Evolutionary conservation across 2,113 vertebrate species (phyloP).

Genomic region (Bettongia penicillata): DNA sequence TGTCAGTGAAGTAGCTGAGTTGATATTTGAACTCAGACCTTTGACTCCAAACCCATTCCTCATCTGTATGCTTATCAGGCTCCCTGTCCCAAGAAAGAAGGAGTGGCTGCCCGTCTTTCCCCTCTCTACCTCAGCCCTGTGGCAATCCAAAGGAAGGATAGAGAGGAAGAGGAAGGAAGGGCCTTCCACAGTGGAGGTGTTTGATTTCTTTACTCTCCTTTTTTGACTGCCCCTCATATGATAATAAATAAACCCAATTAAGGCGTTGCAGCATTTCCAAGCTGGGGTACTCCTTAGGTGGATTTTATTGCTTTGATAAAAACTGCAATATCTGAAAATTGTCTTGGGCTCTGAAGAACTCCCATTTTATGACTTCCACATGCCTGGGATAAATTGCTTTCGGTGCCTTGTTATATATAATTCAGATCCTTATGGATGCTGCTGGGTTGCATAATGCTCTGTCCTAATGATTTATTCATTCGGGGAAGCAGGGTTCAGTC

Average conservation of each 20-base stretch:
- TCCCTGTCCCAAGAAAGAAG: neutral
- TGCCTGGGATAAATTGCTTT: slow-evolving; percentile 65
- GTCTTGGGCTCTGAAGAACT: neutral
- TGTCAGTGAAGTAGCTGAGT: neutral
- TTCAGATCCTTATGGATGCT: slow-evolving; percentile 43
- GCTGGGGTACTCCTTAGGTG: slow-evolving; percentile 9
- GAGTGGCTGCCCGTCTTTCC: neutral
- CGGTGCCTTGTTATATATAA: slow-evolving; percentile 70
- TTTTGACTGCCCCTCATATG: neutral
- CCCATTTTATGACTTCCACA: slow-evolving; percentile 37
- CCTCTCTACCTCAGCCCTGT: neutral
- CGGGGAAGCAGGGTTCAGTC: slow-evolving; percentile 18
- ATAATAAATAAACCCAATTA: slow-evolving; percentile 27
- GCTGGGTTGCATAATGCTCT: neutral
- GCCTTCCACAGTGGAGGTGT: neutral
- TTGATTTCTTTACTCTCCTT: neutral
- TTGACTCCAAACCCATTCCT: neutral
- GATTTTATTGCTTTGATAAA: slow-evolving; percentile 68
- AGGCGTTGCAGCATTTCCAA: neutral
- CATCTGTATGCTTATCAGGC: neutral
- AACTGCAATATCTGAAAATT: slow-evolving; percentile 58
- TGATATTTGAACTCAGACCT: neutral
- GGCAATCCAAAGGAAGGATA: neutral
- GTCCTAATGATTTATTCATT: slow-evolving; percentile 64
- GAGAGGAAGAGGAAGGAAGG: neutral